Base-by-base conservation (phyloP, 2,888 invertebrate species). In the Oeneis ivallda region DNA sequence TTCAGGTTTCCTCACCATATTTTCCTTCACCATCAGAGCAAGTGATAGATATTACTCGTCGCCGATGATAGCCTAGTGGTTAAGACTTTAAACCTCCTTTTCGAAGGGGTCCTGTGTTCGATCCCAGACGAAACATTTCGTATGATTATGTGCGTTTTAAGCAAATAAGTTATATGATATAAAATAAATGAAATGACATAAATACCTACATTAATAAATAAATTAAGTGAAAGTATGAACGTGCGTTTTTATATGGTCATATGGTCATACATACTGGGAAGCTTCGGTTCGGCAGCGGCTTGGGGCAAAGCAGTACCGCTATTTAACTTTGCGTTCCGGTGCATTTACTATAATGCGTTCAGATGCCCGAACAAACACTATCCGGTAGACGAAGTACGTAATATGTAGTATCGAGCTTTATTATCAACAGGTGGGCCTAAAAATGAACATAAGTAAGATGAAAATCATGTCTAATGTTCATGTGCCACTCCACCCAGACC, bases 241-340 rank as follows among this genome's bases (percentile, higher is more conserved):
- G 19, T 39, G 15, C 9, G 19, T 49, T 19, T 26, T 19, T 37
- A 9, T 6, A 37, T 37, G 37, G 37, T 9, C 37, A 37, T 26
- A 17, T 11, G 49, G 49, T 26, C 11, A 49, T 49, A 45, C 3
- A 11, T 10, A 45, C 15, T 7, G 53, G 4, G 37, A 13, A 10
- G 26, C 19, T n/a, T n/a, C n/a, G n/a, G n/a, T 13, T 13, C n/a
- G 11, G 6, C 41, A 41, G 56, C 39, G 56, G 56, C 56, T 41
- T 56, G 39, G 13, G 39, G 41, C 10, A 56, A 56, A 56, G 56
- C 17, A 39, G 15, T 17, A 19, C 56, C 56, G 56, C 56, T 56
- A 56, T 56, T 41, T 41, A 56, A 41, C 41, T 56, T 56, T 41
- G 56, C 56, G 56, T 56, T 56, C 56, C 56, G 41, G 39, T 41